Base-by-base conservation (phyloP, 2,797 vertebrate species). In the Danio albolineatus region DNA sequence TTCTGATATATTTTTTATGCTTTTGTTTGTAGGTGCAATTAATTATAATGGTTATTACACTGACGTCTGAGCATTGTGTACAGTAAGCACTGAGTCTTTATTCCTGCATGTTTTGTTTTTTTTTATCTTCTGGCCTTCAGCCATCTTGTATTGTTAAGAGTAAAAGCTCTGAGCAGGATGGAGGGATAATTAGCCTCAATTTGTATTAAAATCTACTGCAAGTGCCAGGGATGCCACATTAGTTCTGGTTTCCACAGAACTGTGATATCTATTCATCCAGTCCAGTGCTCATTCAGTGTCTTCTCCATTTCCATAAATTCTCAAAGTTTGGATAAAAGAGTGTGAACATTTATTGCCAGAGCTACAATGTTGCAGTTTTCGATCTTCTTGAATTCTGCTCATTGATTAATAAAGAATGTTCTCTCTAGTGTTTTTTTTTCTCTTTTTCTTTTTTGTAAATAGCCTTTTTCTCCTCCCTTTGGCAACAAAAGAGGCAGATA, bases 151-250 rank as follows among this genome's bases (percentile, higher is more conserved):
- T 75, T 81, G 66, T 81, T 80, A 85, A 82, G 78, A 66, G 83
- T 69, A 84, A 85, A 88, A 85, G 79, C 83, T 85, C 19, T 41
- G 85, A 61, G 86, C 85, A n/a, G n/a, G n/a, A n/a, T n/a, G n/a
- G n/a, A n/a, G n/a, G n/a, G n/a, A 85, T 90, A 94, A 94, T 94
- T 93, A 94, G 91, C 87, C 89, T 90, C 91, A 93, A 94, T 94
- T 95, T 93, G 93, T 94, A 89, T 89, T 83, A 87, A n/a, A 90
- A 89, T 81, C 84, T 81, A 87, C 81, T 82, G 86, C 86, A 85
- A 89, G 86, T 89, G 83, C 82, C 87, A 89, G 82, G 83, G 86
- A 92, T 87, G 89, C 89, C 89, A 85, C 88, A 92, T 94, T 94
- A 92, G 94, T 93, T 94, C 91, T 89, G 87, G 87, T 91, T 91